Evolutionary conservation across 1,140 invertebrate genomes (phyloP).

Genomic region (roundworm (Caenorhabditis elegans)): DNA sequence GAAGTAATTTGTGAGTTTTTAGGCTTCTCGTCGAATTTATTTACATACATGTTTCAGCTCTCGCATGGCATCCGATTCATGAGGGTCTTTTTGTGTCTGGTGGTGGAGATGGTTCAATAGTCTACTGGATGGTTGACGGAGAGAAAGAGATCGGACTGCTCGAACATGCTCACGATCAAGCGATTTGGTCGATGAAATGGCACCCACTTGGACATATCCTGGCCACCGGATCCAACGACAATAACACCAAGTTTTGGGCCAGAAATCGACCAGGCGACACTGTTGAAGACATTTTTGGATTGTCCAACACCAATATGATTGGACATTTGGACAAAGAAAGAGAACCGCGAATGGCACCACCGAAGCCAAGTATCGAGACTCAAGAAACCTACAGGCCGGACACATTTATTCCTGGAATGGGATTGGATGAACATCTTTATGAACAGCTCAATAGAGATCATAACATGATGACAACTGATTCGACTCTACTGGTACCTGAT

Average conservation of each 20-base stretch:
- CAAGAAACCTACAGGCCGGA: background rate
- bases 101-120: constrained; percentile 92
- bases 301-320: constrained; percentile 65
- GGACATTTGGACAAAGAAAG: constrained; percentile 40
- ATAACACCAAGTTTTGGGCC: constrained; percentile 89
- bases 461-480: constrained; percentile 13
- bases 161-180: constrained; percentile 96
- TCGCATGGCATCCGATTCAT: constrained; percentile 78
- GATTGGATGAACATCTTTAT: constrained; percentile 76
- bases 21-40: no score
- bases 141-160: constrained; percentile 79
- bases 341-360: background rate
- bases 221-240: constrained; percentile 70
- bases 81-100: constrained; percentile 93
- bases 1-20: constrained; percentile 80
- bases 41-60: constrained; percentile 45
- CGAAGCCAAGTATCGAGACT: background rate
- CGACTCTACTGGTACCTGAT: constrained; percentile 43
- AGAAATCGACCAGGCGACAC: constrained; percentile 94
- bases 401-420: constrained; percentile 81
- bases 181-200: constrained; percentile 98
- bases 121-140: constrained; percentile 97
- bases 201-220: constrained; percentile 98
- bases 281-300: constrained; percentile 81
- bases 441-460: constrained; percentile 57